phyloP scores from a whole-genome alignment of 2,888 invertebrate genomes.

The Lobophora halterata region DNA sequence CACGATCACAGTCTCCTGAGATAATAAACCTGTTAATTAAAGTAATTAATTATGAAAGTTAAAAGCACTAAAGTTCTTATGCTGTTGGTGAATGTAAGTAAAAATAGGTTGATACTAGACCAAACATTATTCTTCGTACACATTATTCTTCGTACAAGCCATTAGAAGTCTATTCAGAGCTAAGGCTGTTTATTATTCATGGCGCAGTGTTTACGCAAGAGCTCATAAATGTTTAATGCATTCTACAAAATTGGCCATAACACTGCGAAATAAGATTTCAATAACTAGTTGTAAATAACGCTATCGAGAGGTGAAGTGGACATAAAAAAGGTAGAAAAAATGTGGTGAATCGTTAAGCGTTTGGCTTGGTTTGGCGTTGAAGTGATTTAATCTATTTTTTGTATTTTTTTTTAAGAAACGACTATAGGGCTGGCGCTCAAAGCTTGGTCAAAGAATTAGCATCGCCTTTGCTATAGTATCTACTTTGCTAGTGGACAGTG shows the following conservation, averaged over 20 bases:
- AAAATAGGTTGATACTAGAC: constrained; percentile 1
- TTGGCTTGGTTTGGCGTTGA: too few species aligned
- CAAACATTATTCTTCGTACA: constrained; percentile 1
- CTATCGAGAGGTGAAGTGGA: constrained; percentile 7
- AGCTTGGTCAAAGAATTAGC: too few species aligned
- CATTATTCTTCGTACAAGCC: constrained; percentile 1
- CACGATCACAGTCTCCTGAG: constrained; percentile 11
- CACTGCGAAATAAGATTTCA: constrained; percentile 17
- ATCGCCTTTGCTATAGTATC: too few species aligned
- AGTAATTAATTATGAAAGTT: constrained; percentile 18
- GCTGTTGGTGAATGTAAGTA: too few species aligned
- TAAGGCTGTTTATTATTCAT: constrained; percentile 17
- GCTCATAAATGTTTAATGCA: constrained; percentile 25
- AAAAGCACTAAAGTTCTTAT: too few species aligned
- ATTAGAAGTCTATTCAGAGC: constrained; percentile 1
- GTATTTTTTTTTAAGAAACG: too few species aligned
- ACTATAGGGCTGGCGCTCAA: too few species aligned
- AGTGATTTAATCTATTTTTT: too few species aligned
- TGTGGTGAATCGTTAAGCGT: too few species aligned
- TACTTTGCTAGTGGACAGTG: too few species aligned
- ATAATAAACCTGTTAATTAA: constrained; percentile 15
- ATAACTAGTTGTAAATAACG: constrained; percentile 7
- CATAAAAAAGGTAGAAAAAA: neutral
- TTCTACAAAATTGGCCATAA: constrained; percentile 9
- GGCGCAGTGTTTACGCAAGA: constrained; percentile 9